Base-by-base conservation (phyloP, 2,888 invertebrate genomes). In the Orthosia cruda region DNA sequence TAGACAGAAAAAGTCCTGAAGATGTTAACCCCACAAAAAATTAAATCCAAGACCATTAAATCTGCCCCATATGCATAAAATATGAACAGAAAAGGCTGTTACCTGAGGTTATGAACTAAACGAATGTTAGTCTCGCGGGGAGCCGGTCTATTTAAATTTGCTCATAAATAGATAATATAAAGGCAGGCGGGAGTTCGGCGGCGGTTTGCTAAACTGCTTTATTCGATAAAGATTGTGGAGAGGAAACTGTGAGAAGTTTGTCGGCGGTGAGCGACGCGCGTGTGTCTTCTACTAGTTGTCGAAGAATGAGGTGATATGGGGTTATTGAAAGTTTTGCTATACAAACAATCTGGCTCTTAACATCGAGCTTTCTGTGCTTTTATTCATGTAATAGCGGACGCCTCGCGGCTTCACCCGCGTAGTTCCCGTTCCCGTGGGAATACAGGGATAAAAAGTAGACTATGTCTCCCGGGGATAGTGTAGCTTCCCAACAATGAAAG, bases 111-210 rank as follows among this genome's bases (percentile, higher is more conserved):
- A 83, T 87, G 87, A 89, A 90, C 89, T 89, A 89, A 90, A 89
- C 90, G 88, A 88, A 88, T 87, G 84, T 77, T 83, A 84, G 82
- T 79, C 87, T 86, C 84, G 49, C 49, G 83, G 82, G 85, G 78
- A 61, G 87, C 76, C 77, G 89, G 89, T 92, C 89, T 91, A 92
- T 92, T 93, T 93, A 92, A 94, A 94, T 93, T 93, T 92, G 91
- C 93, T 94, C 92, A 94, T 94, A 94, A 95, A 95, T 95, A 94
- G 91, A 93, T 95, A 94, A 94, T 93, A 94, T 93, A 91, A 90
- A 90, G 92, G 91, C 90, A 88, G 91, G 91, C 89, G 87, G 86
- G 90, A 90, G 90, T 92, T 90, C 89, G 89, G 91, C 88, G 83
- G 92, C 87, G 92, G 93, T 92, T 92, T 92, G 86, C 90, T 92